Conservation (phyloP, 2,113 vertebrate genomes). For the Ophthalmolycus amberensis region DNA sequence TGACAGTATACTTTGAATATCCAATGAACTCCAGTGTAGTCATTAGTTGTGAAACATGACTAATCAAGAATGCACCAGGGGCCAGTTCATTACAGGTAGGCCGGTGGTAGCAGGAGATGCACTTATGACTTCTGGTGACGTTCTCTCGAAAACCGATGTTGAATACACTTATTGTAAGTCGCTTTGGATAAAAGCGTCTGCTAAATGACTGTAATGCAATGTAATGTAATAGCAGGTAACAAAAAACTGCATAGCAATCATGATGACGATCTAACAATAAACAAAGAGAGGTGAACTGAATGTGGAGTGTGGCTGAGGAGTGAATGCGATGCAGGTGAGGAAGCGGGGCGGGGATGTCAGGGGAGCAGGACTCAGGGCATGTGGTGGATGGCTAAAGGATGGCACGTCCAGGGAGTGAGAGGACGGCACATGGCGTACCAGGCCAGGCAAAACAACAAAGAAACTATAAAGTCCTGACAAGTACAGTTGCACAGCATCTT, state of each 20-base stretch:
- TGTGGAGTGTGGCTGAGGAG: background rate
- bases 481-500: background rate
- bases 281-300: background rate
- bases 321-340: background rate
- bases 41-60: slow-evolving; percentile 37
- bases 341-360: background rate
- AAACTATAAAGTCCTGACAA: background rate
- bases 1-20: background rate
- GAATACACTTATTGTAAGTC: too few species aligned
- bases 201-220: too few species aligned
- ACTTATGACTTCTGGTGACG: too few species aligned
- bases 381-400: too few species aligned
- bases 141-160: too few species aligned
- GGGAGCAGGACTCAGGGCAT: background rate
- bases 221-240: too few species aligned
- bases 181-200: too few species aligned
- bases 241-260: background rate
- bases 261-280: background rate
- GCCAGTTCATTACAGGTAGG: slow-evolving; percentile 44
- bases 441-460: too few species aligned
- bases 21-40: background rate
- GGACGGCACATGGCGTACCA: too few species aligned
- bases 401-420: too few species aligned
- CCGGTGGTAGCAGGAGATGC: too few species aligned
- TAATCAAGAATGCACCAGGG: slow-evolving; percentile 14